Percentiles rank a stretch among this genome's conserved stretches.
Conservation (phyloP, 2,113 vertebrate genomes). For the Xiphophorus maculatus region DNA sequence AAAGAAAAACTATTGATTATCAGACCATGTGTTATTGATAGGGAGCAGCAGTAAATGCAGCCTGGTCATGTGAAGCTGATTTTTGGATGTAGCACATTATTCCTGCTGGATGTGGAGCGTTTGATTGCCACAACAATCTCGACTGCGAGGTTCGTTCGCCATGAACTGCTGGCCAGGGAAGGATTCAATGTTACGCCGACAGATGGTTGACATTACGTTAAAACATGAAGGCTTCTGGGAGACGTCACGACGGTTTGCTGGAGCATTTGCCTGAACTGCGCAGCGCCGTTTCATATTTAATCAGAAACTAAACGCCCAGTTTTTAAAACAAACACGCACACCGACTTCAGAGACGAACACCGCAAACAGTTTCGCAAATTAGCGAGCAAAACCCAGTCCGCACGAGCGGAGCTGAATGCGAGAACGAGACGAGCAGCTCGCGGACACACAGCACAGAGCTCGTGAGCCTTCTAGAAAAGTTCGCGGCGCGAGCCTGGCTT, state of each 20-base stretch:
- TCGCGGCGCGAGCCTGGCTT: slow-evolving; percentile 26
- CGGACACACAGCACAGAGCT: slow-evolving; percentile 22
- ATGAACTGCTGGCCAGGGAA: background rate
- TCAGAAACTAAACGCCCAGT: background rate
- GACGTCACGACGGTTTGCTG: background rate
- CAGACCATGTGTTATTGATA: too few relatives aligned
- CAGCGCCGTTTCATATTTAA: background rate
- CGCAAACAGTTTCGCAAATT: too few relatives aligned
- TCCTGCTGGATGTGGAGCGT: too few relatives aligned
- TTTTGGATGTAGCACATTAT: background rate
- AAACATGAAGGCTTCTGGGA: background rate
- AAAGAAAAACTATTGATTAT: background rate
- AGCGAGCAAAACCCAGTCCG: slow-evolving; percentile 2
- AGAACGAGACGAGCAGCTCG: slow-evolving; percentile 49
- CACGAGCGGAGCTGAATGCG: slow-evolving; percentile 25
- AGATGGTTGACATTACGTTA: background rate
- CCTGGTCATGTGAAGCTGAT: background rate
- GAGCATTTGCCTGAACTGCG: background rate
- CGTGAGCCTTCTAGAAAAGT: slow-evolving; percentile 68
- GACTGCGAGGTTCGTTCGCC: background rate
- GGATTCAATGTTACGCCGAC: background rate
- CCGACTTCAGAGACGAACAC: too few relatives aligned
- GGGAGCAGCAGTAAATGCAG: too few relatives aligned
- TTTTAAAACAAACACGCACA: background rate
- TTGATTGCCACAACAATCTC: background rate